Base-by-base conservation (phyloP, 2,797 vertebrate genomes). In the Linurgus olivaceus region DNA sequence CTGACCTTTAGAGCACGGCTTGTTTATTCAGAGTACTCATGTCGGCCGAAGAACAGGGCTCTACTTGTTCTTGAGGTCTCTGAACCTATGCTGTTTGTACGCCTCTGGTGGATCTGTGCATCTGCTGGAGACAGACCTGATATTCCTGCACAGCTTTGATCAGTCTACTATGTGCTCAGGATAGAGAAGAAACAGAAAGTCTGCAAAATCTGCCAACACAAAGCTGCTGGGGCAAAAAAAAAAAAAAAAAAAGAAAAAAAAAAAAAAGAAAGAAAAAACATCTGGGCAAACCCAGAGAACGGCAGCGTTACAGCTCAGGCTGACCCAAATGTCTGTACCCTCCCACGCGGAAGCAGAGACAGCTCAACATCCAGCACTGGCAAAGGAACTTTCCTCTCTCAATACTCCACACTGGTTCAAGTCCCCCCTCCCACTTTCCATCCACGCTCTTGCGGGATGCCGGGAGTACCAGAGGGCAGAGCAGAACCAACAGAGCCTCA, bases 81-180 rank as follows among this genome's bases (percentile, higher is more conserved):
- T 23, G 31, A 38, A 16, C 13, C 6, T 23, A 8, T 3, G 44
- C 54, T 47, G 6, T 14, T 48, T 1, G 4, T 12, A 17, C 0
- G 0, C 11, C 0, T 1, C 26, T 7, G 26, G 40, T 20, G 33
- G 48, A 24, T n/a, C 50, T 2, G 6, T 37, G 52, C 4, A 12
- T 3, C 11, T 0, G 0, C 1, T 2, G 18, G 58, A 63, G 51
- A 40, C 42, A 31, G 25, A 12, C 5, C 20, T 5, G 40, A n/a
- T n/a, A 50, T 11, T 77, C 31, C 29, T 19, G 35, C 57, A 42
- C 38, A 59, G 48, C 47, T 57, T 50, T 20, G 48, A n/a, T 15
- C 31, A 26, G 12, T 8, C 18, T 17, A 0, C 73, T 26, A 0
- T 5, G 13, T 38, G 17, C 38, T 74, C 48, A 62, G 33, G 51